Evolutionary conservation across 2,888 invertebrate genomes (phyloP).

Genomic region (Sinopyrophorus schimmeli): DNA sequence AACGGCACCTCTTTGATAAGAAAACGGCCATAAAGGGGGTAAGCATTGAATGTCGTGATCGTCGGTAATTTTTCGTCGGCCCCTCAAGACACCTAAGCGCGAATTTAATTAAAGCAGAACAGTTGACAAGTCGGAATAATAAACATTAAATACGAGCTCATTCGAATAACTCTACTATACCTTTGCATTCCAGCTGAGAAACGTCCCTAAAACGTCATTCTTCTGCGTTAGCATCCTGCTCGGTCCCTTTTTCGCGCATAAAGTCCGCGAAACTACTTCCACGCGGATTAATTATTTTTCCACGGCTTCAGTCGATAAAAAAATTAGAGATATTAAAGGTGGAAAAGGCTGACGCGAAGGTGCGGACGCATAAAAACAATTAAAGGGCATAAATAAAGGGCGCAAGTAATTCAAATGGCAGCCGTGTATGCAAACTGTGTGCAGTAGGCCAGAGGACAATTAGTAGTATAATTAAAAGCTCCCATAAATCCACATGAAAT

Average conservation of each 20-base stretch:
- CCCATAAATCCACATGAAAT: constrained; percentile 31
- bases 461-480: constrained; percentile 24
- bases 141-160: constrained; percentile 25
- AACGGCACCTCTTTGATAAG: too few relatives aligned
- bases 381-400: too few relatives aligned
- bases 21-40: too few relatives aligned
- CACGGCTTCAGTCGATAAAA: too few relatives aligned
- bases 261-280: constrained; percentile 11
- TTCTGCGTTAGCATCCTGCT: constrained; percentile 11
- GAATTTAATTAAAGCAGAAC: constrained; percentile 37
- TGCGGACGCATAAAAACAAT: too few relatives aligned
- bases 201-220: constrained; percentile 20
- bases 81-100: constrained; percentile 31
- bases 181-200: constrained; percentile 23
- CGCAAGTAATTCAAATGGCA: too few relatives aligned
- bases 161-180: constrained; percentile 24
- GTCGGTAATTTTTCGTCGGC: constrained; percentile 28
- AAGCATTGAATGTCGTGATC: constrained; percentile 27
- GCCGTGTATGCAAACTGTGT: too few relatives aligned
- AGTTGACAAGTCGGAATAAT: constrained; percentile 28
- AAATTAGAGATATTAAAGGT: too few relatives aligned
- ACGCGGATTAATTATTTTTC: too few relatives aligned
- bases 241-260: constrained; percentile 4
- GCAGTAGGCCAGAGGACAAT: too few relatives aligned
- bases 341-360: too few relatives aligned